A percentile compares a stretch with the other conserved stretches of the same genome.
phyloP scores from a whole-genome alignment of 2,113 vertebrate genomes.

The Corvus hawaiiensis region DNA sequence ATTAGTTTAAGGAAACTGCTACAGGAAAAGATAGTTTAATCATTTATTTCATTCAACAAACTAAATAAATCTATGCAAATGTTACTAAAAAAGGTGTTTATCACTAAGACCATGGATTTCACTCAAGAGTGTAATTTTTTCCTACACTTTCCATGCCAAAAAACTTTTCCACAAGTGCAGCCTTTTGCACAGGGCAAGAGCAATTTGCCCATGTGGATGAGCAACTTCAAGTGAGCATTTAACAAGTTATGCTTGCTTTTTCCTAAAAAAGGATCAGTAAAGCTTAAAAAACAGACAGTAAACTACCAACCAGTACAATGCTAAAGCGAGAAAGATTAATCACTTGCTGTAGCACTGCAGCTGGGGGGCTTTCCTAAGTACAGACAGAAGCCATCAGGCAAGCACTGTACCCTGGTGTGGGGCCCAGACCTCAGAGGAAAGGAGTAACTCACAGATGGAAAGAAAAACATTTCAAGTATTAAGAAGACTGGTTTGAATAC shows the following conservation, averaged over 20 bases:
- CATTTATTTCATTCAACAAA: background rate
- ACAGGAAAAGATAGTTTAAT: background rate
- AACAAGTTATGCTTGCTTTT: background rate
- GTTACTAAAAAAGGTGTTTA: background rate
- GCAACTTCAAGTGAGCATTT: background rate
- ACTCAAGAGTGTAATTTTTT: background rate
- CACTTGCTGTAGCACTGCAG: background rate
- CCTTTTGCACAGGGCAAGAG: background rate
- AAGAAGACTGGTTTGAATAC: background rate
- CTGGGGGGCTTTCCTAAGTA: fast-evolving
- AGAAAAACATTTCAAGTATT: background rate
- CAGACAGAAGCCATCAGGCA: background rate
- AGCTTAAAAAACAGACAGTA: background rate
- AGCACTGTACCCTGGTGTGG: background rate
- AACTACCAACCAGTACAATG: background rate
- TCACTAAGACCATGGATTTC: background rate
- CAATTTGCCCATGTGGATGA: background rate
- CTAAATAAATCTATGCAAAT: background rate
- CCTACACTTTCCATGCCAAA: background rate
- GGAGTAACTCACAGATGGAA: background rate
- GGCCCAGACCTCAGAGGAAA: background rate
- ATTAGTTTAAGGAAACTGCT: background rate
- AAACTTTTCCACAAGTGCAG: background rate
- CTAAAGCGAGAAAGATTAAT: background rate
- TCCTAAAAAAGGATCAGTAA: background rate